Evolutionary conservation across 2,113 vertebrate genomes (phyloP), one percentile per base, ranked within the genome.

Genomic region (Hiodon alosoides): DNA sequence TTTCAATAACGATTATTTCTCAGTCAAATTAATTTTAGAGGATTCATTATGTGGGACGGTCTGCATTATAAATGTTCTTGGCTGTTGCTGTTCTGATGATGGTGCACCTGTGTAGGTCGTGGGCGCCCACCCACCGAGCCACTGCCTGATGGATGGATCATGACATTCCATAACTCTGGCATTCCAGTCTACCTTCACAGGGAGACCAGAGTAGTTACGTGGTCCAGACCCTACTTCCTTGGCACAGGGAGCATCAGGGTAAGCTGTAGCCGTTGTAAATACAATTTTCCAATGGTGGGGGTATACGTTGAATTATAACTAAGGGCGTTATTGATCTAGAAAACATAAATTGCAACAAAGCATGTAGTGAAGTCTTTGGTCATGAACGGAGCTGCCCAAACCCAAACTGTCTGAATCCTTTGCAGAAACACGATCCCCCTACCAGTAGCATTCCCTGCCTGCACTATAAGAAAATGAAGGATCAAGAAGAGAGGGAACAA

Each of bases 141-240:
- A 7, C 90, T 99, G 80, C 97, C 97, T 48, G 97, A 99, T 59
- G 97, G 97, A 79, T 99, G 97, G 97, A 99, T 99, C 90, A 98
- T 98, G 96, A 98, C 97, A 91, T 98, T 98, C 92, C 97, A 99
- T 91, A 99, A 99, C 84, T 98, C 97, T 0, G 97, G 97, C 90
- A 94, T 99, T 92, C 97, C 97, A 80, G 97, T 98, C 79, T 99
- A 98, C 89, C 93, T 99, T 83, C 97, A 99, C 87, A 93, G 97
- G 90, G 96, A 98, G 86, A 98, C 95, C 82, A 92, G 97, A 83
- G 97, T 99, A 75, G 97, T 99, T 70, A 98, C 94, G 85, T 99
- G 97, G 97, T 98, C 97, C 83, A 94, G 97, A 85, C 97, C 97
- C 50, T 99, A 99, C 84, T 99, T 99, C 86, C 92, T 99, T 76